phyloP scores from a whole-genome alignment of 2,888 invertebrate genomes.

The Stenichneumon culpator region DNA sequence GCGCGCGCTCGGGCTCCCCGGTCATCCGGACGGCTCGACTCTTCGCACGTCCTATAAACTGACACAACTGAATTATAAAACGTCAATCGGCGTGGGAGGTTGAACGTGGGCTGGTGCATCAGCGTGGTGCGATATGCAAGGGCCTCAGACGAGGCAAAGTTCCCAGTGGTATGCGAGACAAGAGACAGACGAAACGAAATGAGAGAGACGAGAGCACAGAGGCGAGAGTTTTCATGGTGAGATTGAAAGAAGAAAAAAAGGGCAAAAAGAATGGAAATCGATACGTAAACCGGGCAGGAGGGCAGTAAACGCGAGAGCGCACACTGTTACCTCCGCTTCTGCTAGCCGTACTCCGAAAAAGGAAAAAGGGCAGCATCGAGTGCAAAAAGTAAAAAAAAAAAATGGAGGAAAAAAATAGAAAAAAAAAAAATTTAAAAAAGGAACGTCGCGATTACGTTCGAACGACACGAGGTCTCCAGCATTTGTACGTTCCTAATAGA shows the following conservation, averaged over 20 bases:
- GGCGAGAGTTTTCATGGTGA: conserved; percentile 52
- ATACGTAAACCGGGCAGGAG: conserved; percentile 75
- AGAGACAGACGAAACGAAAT: conserved; percentile 33
- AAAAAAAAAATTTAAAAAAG: conserved; percentile 61
- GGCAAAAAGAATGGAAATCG: conserved; percentile 73
- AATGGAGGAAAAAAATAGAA: conserved; percentile 22
- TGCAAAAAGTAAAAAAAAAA: conserved; percentile 56
- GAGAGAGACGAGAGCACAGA: conserved; percentile 44
- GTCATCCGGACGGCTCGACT: conserved; percentile 52
- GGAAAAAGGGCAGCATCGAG: conserved; percentile 20
- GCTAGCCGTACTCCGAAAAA: conserved; percentile 50
- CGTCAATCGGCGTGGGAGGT: conserved; percentile 74
- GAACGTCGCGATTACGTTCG: conserved; percentile 63
- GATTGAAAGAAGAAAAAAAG: conserved; percentile 51
- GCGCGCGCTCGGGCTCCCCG: conserved; percentile 63
- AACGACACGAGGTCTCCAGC: conserved; percentile 66
- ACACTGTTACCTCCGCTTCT: conserved; percentile 56
- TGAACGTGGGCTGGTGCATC: conserved; percentile 42
- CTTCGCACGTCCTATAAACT: conserved; percentile 77
- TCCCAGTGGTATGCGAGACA: conserved; percentile 14
- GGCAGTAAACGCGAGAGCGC: conserved; percentile 61
- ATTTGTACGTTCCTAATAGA: conserved; percentile 69
- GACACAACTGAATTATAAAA: conserved; percentile 80
- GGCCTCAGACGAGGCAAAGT: conserved; percentile 9
- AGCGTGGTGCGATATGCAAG: conserved; percentile 25